These are phyloP conservation scores for Caranx melampygus DNA, from an alignment of 2,113 vertebrate species.

Conservation along the genomic window DNA sequence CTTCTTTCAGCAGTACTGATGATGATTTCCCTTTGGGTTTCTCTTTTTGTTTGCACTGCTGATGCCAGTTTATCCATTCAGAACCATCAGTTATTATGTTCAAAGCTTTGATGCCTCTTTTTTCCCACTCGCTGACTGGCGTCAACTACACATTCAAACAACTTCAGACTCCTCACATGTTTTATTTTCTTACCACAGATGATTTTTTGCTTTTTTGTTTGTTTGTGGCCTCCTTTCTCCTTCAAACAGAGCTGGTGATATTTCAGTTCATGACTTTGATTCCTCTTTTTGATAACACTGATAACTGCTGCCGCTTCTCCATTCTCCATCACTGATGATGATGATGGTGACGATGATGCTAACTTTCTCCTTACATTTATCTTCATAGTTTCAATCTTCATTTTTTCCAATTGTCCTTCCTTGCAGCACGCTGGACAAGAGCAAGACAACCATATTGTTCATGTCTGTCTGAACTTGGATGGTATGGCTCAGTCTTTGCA, in stretches of 20 bases:
- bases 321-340: neutral
- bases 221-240: too few relatives aligned
- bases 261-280: neutral
- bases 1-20: too few relatives aligned
- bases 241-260: neutral
- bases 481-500: neutral
- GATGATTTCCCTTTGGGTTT: neutral
- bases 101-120: neutral
- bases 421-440: neutral
- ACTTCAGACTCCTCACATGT: neutral
- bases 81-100: neutral
- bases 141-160: too few relatives aligned
- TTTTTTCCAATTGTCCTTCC: neutral
- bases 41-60: neutral
- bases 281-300: neutral
- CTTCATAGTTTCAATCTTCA: neutral
- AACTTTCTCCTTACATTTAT: neutral
- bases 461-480: neutral
- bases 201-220: neutral
- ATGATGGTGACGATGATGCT: neutral
- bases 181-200: neutral
- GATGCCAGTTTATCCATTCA: neutral
- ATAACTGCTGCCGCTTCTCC: neutral
- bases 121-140: too few relatives aligned
- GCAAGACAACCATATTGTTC: fast-evolving